Percentiles rank a stretch among this genome's conserved stretches.
Evolutionary conservation across 2,113 vertebrate genomes (phyloP).

Genomic region (Toxotes chatareus): DNA sequence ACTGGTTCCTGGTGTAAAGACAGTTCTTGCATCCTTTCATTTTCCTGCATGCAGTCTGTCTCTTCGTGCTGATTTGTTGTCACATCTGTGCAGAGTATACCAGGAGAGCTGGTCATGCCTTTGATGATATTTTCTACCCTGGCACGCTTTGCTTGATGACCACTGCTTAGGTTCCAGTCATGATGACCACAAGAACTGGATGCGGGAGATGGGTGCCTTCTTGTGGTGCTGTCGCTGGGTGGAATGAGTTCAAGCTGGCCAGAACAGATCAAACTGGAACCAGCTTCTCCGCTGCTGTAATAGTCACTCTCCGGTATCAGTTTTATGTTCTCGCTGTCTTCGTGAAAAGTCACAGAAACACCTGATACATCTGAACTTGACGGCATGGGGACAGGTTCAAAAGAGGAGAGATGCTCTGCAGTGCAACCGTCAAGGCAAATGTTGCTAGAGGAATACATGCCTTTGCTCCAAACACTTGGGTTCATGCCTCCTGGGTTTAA

Average conservation of each 20-base stretch:
- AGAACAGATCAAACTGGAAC: constrained; percentile 53
- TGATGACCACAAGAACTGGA: constrained; percentile 44
- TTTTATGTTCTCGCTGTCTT: constrained; percentile 59
- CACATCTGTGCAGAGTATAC: background rate
- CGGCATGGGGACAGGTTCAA: constrained; percentile 52
- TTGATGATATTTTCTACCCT: constrained; percentile 93
- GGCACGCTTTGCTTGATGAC: constrained; percentile 88
- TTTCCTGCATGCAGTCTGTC: constrained; percentile 51
- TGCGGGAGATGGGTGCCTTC: constrained; percentile 29
- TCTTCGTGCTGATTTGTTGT: constrained; percentile 21
- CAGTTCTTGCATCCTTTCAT: constrained; percentile 82
- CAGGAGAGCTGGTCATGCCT: constrained; percentile 85
- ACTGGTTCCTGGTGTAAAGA: constrained; percentile 72
- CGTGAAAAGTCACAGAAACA: constrained; percentile 75
- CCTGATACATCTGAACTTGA: constrained; percentile 65
- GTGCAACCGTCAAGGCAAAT: constrained; percentile 61
- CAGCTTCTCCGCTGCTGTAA: constrained; percentile 67
- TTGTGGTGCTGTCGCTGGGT: constrained; percentile 57
- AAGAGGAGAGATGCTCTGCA: constrained; percentile 65
- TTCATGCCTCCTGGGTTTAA: constrained; percentile 55
- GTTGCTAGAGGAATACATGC: constrained; percentile 58
- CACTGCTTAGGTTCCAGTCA: constrained; percentile 76
- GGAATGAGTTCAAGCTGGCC: constrained; percentile 56
- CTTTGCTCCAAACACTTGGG: constrained; percentile 69
- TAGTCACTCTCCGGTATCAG: constrained; percentile 61